Evolutionary conservation across 2,888 invertebrate species (phyloP).

Genomic region (Leptopilina myrica): DNA sequence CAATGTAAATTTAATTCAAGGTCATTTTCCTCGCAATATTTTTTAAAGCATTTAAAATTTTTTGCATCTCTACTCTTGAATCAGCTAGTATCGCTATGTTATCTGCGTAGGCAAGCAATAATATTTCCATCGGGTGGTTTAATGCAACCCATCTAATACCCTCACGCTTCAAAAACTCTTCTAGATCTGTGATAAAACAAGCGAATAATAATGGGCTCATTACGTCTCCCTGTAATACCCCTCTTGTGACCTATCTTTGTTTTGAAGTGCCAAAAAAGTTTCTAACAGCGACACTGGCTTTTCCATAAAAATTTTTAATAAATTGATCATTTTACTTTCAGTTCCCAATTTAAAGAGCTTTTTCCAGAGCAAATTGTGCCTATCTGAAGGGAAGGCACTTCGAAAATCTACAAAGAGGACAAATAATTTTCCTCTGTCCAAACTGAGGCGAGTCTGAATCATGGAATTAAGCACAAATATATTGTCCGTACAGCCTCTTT

Average conservation of each 20-base stretch:
- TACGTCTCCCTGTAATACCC: constrained; percentile 10
- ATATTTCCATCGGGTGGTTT: constrained; percentile 3
- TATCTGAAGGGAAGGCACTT: background rate
- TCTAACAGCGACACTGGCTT: constrained; percentile 7
- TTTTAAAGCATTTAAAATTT: constrained; percentile 17
- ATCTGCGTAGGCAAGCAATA: constrained; percentile 13
- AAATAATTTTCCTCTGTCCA: background rate
- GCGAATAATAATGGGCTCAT: constrained; percentile 27
- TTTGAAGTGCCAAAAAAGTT: constrained; percentile 14
- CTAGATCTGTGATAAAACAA: constrained; percentile 2
- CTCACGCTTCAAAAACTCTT: background rate
- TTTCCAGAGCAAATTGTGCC: constrained; percentile 11
- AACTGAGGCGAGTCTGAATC: constrained; percentile 5
- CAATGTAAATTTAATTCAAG: background rate
- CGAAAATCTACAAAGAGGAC: no score
- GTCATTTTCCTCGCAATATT: constrained; percentile 13
- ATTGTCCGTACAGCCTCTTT: constrained; percentile 19
- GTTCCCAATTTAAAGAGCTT: background rate
- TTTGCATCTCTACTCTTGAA: constrained; percentile 9
- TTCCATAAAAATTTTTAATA: constrained; percentile 20
- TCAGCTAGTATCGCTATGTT: constrained; percentile 21
- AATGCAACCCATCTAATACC: constrained; percentile 11
- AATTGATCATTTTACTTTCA: constrained; percentile 8
- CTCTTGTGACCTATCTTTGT: constrained; percentile 3
- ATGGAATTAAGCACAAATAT: background rate